Evolutionary conservation across 2,797 vertebrate genomes (phyloP).

Genomic region (Hippopotamyrus pictus): DNA sequence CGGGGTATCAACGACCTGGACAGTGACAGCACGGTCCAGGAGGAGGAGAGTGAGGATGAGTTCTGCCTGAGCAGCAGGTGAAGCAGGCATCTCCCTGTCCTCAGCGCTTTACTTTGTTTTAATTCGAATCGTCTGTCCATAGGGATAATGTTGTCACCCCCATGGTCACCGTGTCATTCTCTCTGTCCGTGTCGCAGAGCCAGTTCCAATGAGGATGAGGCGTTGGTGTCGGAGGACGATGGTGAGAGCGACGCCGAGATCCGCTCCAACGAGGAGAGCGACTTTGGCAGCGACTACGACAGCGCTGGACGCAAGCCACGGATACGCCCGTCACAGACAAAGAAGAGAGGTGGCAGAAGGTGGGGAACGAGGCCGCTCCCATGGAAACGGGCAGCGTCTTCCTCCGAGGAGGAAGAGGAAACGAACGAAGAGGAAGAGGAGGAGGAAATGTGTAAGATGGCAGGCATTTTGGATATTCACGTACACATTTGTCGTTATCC

Average conservation of each 20-base stretch:
- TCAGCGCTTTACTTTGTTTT: background rate
- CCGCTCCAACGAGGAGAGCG: slow-evolving; percentile 70
- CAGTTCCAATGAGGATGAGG: slow-evolving; percentile 87
- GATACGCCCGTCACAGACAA: slow-evolving; percentile 50
- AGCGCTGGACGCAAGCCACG: slow-evolving; percentile 65
- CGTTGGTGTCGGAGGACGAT: slow-evolving; percentile 77
- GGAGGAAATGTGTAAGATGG: slow-evolving; percentile 52
- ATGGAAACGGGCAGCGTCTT: slow-evolving; percentile 64
- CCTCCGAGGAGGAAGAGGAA: slow-evolving; percentile 79
- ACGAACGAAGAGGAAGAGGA: slow-evolving; percentile 60
- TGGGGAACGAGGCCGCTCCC: slow-evolving; percentile 38
- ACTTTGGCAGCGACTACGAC: slow-evolving; percentile 45
- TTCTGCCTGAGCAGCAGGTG: slow-evolving; percentile 93
- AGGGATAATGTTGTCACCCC: background rate
- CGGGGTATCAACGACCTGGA: slow-evolving; percentile 91
- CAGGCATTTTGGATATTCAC: background rate
- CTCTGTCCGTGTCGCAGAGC: background rate
- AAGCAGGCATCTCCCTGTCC: background rate
- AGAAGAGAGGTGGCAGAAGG: slow-evolving; percentile 26
- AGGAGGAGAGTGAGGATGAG: slow-evolving; percentile 90
- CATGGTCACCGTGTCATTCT: background rate
- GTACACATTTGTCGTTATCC: background rate
- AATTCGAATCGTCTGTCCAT: background rate
- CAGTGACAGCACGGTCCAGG: slow-evolving; percentile 86
- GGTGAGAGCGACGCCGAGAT: slow-evolving; percentile 79